Evolutionary conservation across 1,140 invertebrate genomes (phyloP).

Genomic region (Polypedilum vanderplanki): DNA sequence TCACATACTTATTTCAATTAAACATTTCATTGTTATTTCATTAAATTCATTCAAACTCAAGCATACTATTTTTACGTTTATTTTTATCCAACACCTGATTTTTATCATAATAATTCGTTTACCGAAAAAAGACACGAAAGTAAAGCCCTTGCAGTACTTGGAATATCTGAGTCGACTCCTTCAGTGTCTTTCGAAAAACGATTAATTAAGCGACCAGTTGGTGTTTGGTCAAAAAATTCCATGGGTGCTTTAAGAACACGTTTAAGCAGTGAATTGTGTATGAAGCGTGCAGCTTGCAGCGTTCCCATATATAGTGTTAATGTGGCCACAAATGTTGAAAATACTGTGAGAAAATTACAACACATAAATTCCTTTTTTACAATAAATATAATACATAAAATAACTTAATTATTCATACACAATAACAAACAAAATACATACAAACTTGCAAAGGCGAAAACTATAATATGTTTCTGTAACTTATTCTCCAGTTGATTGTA

Average conservation of each 20-base stretch:
- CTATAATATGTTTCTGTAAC: no score
- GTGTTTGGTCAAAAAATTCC: slow-evolving; percentile 67
- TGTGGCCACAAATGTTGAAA: slow-evolving; percentile 59
- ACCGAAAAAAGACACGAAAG: slow-evolving; percentile 35
- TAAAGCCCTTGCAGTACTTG: slow-evolving; percentile 37
- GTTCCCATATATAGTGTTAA: slow-evolving; percentile 61
- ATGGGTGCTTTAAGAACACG: slow-evolving; percentile 63
- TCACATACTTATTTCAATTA: not conserved
- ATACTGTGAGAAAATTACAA: slow-evolving; percentile 48
- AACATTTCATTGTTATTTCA: not conserved
- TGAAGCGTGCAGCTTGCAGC: slow-evolving; percentile 58
- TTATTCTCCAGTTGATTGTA: no score
- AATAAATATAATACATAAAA: not conserved
- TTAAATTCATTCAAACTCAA: not conserved
- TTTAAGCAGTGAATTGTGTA: slow-evolving; percentile 60
- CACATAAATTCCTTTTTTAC: not conserved
- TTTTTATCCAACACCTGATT: not conserved
- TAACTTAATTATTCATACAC: no score
- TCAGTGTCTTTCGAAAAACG: slow-evolving; percentile 63
- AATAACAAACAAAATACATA: no score
- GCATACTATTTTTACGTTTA: no score
- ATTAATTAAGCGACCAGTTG: slow-evolving; percentile 60
- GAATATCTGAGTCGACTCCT: slow-evolving; percentile 49
- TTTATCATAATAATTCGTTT: slow-evolving; percentile 31
- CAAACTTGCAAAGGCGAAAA: no score